Percentiles rank a stretch among this genome's conserved stretches.
phyloP scores from a whole-genome alignment of 1,140 invertebrate species.

The Caenorhabditis brenneri region DNA sequence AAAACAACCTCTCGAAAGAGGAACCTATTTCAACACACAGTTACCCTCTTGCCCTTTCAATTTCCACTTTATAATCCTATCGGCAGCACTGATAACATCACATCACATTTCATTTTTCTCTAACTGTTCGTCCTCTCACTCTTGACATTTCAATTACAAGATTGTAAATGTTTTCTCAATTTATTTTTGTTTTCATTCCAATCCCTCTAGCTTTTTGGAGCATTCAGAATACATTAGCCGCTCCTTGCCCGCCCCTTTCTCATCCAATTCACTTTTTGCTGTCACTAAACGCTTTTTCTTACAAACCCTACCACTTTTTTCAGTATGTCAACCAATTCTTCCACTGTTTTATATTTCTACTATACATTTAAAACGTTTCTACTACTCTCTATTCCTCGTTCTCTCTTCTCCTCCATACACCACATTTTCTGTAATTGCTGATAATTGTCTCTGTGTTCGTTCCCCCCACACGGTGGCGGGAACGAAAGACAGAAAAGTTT shows the following conservation, averaged over 20 bases:
- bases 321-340: not conserved
- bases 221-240: constrained; percentile 29
- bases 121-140: not conserved
- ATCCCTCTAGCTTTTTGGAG: not conserved
- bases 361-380: not conserved
- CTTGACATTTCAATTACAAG: not conserved
- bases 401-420: not conserved
- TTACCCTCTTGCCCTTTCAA: not conserved
- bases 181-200: constrained; percentile 12
- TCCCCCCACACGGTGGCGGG: not conserved
- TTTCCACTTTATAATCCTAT: not conserved
- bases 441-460: constrained; percentile 35
- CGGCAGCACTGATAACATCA: not conserved
- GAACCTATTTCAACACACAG: not conserved
- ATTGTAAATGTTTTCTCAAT: not conserved
- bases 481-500: not conserved
- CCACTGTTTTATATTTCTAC: not conserved
- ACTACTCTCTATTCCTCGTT: too few relatives aligned
- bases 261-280: constrained; percentile 11
- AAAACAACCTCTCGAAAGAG: not conserved
- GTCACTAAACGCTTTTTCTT: not conserved
- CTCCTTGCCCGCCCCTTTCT: not conserved
- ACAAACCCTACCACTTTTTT: not conserved
- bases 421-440: constrained; percentile 10
- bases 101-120: not conserved